Percentiles rank a stretch among this genome's conserved stretches.
Conservation (phyloP, 2,888 invertebrate species). For the Drosophila nr. medialis region DNA sequence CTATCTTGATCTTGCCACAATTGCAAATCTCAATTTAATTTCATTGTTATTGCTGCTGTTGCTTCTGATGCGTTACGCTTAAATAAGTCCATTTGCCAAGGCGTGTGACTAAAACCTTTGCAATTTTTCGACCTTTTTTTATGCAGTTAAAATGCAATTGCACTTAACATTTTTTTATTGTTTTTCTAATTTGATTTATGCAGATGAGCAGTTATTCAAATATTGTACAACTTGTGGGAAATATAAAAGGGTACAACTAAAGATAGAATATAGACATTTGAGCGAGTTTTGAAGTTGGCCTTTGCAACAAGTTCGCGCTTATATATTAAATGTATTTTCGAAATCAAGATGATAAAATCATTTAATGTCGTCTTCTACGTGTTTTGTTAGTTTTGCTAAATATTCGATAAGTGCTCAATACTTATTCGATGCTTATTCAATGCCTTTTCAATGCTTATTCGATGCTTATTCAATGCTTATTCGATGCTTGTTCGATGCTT, state of each 20-base stretch:
- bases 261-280: neutral
- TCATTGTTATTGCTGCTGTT: slow-evolving; percentile 25
- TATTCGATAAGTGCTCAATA: neutral
- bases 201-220: neutral
- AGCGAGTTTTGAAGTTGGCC: neutral
- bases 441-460: neutral
- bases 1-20: slow-evolving; percentile 71
- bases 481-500: neutral
- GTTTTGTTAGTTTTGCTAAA: neutral
- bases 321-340: neutral
- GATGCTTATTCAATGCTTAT: neutral
- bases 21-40: slow-evolving; percentile 49
- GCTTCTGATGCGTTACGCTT: slow-evolving; percentile 43
- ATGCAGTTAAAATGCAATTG: neutral
- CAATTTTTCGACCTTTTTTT: neutral
- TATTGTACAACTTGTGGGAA: neutral
- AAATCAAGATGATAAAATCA: neutral
- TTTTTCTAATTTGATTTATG: neutral
- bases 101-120: slow-evolving; percentile 12
- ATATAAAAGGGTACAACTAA: no score
- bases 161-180: neutral
- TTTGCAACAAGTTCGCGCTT: neutral
- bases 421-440: neutral
- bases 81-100: slow-evolving; percentile 43
- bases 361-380: slow-evolving; percentile 1